A percentile compares a stretch with the other conserved stretches of the same genome.
These are phyloP conservation scores for Uloborus diversus DNA, from an alignment of 1,140 invertebrate genomes.

Conservation along the genomic window DNA sequence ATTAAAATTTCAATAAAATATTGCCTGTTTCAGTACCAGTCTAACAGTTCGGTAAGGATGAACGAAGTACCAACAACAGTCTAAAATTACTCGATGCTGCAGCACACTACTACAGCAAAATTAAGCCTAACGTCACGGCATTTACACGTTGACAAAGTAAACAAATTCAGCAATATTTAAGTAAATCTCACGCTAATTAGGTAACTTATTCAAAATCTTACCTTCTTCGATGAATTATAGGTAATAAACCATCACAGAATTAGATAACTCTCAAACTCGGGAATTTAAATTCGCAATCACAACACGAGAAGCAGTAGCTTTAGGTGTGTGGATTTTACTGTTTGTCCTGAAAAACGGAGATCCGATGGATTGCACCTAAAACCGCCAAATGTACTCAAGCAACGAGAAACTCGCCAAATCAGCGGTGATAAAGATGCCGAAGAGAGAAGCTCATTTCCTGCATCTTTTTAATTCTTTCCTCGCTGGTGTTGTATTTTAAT, in stretches of 20 bases:
- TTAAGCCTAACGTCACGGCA: slow-evolving; percentile 28
- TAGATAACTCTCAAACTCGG: not conserved
- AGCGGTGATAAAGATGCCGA: too few relatives aligned
- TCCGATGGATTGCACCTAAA: slow-evolving; percentile 5
- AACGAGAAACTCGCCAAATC: slow-evolving; percentile 4
- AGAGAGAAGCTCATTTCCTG: too few relatives aligned
- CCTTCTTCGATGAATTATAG: not conserved
- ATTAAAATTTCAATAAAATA: too few relatives aligned
- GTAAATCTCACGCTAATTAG: not conserved
- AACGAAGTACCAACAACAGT: too few relatives aligned
- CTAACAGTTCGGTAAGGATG: too few relatives aligned
- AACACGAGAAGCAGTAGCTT: not conserved
- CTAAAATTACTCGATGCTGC: too few relatives aligned
- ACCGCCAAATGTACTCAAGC: slow-evolving; percentile 12
- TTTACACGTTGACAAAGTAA: slow-evolving; percentile 30
- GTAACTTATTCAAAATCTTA: not conserved
- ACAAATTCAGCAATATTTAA: not conserved
- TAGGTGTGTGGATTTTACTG: not conserved
- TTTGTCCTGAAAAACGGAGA: slow-evolving; percentile 16
- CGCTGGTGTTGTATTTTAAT: too few relatives aligned
- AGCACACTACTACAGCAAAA: too few relatives aligned
- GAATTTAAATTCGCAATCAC: slow-evolving; percentile 1
- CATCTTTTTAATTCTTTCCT: too few relatives aligned
- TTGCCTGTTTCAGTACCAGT: too few relatives aligned
- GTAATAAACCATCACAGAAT: not conserved